Evolutionary conservation across 2,888 invertebrate genomes (phyloP).

Genomic region (Himalopsyche japonica): DNA sequence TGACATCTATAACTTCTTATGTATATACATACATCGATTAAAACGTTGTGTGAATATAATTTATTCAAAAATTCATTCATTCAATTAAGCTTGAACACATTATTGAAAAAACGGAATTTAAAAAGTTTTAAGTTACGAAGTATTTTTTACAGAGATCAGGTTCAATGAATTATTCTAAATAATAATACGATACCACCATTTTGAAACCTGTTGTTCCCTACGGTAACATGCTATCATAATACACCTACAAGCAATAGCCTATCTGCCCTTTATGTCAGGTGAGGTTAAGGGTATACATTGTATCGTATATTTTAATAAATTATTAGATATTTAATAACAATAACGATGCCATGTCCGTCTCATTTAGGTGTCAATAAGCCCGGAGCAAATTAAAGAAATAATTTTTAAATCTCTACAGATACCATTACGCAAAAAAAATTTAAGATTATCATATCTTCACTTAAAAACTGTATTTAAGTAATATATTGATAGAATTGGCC

Average conservation of each 20-base stretch:
- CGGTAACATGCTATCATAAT: conserved; percentile 25
- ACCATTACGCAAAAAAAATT: too few species aligned
- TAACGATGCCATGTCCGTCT: neutral
- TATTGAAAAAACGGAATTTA: too few species aligned
- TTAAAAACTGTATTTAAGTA: too few species aligned
- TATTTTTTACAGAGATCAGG: neutral
- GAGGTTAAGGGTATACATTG: neutral
- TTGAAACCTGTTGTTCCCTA: conserved; percentile 27
- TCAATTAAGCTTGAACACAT: too few species aligned
- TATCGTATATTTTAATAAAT: neutral
- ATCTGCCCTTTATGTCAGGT: neutral
- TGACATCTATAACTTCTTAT: too few species aligned
- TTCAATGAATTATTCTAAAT: neutral
- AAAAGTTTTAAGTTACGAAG: too few species aligned
- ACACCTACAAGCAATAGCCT: conserved; percentile 14
- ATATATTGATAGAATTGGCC: too few species aligned
- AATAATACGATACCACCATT: conserved; percentile 22
- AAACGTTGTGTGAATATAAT: too few species aligned
- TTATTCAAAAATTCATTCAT: too few species aligned
- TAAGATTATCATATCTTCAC: too few species aligned
- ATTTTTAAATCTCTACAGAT: too few species aligned
- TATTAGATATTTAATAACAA: neutral
- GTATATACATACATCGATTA: too few species aligned
- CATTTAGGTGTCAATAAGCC: neutral
- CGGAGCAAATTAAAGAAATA: neutral